phyloP scores from a whole-genome alignment of 2,888 invertebrate genomes.

The Amphipoea lucens region DNA sequence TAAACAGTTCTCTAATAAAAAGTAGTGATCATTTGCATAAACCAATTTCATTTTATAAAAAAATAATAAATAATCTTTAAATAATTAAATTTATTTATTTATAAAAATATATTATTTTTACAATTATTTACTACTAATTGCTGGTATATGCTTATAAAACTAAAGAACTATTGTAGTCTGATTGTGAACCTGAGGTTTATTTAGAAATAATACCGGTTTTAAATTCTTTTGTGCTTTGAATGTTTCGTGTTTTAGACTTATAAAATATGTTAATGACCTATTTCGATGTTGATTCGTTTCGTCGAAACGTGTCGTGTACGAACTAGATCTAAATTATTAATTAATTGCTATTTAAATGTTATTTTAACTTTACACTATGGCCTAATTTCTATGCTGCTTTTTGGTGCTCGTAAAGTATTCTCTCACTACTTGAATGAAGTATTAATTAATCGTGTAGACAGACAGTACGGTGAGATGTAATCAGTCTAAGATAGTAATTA shows the following conservation, averaged over 20 bases:
- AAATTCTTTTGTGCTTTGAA: neutral
- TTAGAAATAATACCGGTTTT: neutral
- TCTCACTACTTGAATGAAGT: slow-evolving; percentile 13
- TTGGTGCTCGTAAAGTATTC: slow-evolving; percentile 21
- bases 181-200: slow-evolving; percentile 8
- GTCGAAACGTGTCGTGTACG: neutral
- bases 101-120: too few relatives aligned
- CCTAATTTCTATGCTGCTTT: slow-evolving; percentile 41
- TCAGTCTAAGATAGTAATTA: neutral
- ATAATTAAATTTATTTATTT: too few relatives aligned
- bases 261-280: neutral
- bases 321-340: slow-evolving; percentile 27
- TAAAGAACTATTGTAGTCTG: neutral
- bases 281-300: neutral
- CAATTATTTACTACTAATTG: neutral
- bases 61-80: too few relatives aligned
- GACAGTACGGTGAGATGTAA: neutral
- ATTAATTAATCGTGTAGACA: neutral
- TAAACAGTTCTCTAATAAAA: neutral
- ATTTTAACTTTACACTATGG: slow-evolving; percentile 12
- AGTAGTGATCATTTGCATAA: too few relatives aligned
- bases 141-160: neutral
- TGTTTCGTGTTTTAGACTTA: slow-evolving; percentile 5
- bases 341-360: slow-evolving; percentile 6
- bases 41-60: neutral